These are phyloP conservation scores for Macrophya alboannulata DNA, from an alignment of 2,888 invertebrate genomes.

Conservation along the genomic window DNA sequence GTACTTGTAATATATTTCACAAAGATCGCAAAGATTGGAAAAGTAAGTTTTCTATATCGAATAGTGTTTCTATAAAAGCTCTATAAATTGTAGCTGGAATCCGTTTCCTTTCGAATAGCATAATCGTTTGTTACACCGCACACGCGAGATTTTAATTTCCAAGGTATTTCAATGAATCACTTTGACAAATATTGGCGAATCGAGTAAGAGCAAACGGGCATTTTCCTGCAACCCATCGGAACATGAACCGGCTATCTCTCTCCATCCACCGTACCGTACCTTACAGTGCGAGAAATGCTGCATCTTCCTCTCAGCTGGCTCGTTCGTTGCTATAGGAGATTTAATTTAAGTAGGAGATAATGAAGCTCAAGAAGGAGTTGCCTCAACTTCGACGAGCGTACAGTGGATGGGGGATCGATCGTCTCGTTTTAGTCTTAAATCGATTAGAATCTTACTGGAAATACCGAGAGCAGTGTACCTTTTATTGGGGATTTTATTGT, in stretches of 20 bases:
- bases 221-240: background rate
- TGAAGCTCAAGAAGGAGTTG: constrained; percentile 21
- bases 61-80: background rate
- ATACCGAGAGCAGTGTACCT: background rate
- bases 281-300: background rate
- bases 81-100: background rate
- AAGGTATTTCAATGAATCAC: background rate
- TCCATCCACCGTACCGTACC: background rate
- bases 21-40: constrained; percentile 12
- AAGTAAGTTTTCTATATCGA: background rate
- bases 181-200: background rate
- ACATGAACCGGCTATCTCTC: constrained; percentile 22
- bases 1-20: background rate
- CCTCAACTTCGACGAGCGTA: background rate
- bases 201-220: background rate
- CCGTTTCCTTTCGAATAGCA: background rate
- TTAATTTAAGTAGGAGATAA: constrained; percentile 31
- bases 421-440: background rate
- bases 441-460: background rate
- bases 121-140: background rate
- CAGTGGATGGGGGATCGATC: background rate
- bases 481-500: background rate
- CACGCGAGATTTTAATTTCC: background rate
- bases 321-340: background rate
- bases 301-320: background rate